Evolutionary conservation across 2,113 vertebrate genomes (phyloP).

Genomic region (Poeciliopsis prolifica): DNA sequence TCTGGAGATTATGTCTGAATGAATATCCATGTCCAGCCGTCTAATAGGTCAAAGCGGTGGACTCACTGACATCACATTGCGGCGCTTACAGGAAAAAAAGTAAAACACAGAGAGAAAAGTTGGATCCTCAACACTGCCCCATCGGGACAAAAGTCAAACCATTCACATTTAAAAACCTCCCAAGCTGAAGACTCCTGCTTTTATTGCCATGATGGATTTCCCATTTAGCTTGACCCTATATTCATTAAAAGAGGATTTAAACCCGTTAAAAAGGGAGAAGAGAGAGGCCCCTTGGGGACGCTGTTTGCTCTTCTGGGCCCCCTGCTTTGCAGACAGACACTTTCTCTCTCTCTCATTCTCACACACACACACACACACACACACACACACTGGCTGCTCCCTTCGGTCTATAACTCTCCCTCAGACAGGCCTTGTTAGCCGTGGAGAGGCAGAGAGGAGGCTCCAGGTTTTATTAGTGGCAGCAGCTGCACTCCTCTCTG

Average conservation of each 20-base stretch:
- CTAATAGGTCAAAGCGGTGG: not conserved
- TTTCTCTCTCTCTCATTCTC: conserved; percentile 33
- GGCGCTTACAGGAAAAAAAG: not conserved
- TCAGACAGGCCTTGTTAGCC: conserved; percentile 73
- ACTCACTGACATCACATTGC: not conserved
- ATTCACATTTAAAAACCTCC: conserved; percentile 39
- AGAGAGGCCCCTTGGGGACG: conserved; percentile 83
- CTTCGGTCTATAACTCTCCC: conserved; percentile 66
- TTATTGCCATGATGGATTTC: conserved; percentile 76
- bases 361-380: conserved; percentile 54
- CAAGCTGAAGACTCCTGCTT: conserved; percentile 57
- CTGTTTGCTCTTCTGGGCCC: conserved; percentile 79
- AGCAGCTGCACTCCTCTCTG: conserved; percentile 95
- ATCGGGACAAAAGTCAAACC: conserved; percentile 7
- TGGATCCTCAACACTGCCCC: conserved; percentile 9
- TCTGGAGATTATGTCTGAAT: not conserved
- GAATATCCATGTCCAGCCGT: not conserved
- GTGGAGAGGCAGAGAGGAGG: conserved; percentile 62
- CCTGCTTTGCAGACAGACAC: conserved; percentile 57
- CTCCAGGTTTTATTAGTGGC: conserved; percentile 90
- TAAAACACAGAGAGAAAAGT: not conserved
- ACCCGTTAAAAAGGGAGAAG: conserved; percentile 78
- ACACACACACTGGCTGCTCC: conserved; percentile 46
- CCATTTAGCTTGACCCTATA: conserved; percentile 83
- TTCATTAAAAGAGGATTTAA: conserved; percentile 88